Conservation (phyloP, 2,888 invertebrate genomes). For the Dusona sp. region DNA sequence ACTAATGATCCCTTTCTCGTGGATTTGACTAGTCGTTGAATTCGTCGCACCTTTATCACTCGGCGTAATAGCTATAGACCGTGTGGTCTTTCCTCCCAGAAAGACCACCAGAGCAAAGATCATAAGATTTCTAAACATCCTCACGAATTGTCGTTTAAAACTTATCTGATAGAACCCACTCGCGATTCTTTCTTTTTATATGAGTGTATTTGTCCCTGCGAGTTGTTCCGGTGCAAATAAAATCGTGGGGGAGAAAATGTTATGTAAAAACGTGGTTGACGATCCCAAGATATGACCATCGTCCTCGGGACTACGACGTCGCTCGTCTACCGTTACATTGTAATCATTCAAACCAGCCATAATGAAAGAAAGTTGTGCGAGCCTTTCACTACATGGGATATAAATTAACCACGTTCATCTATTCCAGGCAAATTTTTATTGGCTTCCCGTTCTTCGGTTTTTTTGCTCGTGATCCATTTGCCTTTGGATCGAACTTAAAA, state of each 20-base stretch:
- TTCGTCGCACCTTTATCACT: conserved; percentile 8
- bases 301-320: conserved; percentile 31
- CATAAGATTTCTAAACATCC: conserved; percentile 69
- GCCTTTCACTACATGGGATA: conserved; percentile 56
- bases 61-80: conserved; percentile 14
- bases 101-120: conserved; percentile 69
- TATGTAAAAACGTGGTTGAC: conserved; percentile 66
- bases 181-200: conserved; percentile 74
- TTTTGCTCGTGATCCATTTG: neutral
- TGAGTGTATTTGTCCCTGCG: conserved; percentile 16
- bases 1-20: conserved; percentile 2
- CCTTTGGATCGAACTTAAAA: neutral
- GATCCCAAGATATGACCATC: conserved; percentile 18
- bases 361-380: conserved; percentile 68
- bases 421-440: neutral
- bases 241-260: conserved; percentile 61
- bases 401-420: conserved; percentile 16
- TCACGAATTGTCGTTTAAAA: conserved; percentile 68
- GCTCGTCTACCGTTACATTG: conserved; percentile 61
- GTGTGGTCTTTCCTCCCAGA: conserved; percentile 49
- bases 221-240: conserved; percentile 1
- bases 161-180: conserved; percentile 63
- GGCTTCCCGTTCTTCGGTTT: neutral
- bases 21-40: conserved; percentile 17
- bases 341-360: conserved; percentile 54